Evolutionary conservation across 2,113 vertebrate genomes (phyloP), one percentile per base, ranked within the genome.

Genomic region (Cyphomyrus discorhynchus): DNA sequence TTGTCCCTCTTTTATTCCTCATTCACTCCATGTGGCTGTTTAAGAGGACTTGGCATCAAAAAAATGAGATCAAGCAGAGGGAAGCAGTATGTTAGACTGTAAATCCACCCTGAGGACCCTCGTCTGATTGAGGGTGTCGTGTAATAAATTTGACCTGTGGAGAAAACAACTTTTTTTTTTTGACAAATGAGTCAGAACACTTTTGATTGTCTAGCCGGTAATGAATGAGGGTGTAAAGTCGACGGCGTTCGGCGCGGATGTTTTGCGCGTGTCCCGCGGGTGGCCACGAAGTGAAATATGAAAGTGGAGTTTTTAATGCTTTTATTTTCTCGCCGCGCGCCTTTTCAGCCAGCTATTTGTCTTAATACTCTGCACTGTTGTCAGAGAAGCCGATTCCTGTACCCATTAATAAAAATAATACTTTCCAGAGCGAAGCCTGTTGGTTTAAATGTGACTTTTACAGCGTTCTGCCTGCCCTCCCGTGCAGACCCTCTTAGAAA

Each of bases 381-480:
- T 95, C 94, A 94, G 92, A 93, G 93, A 95, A 95, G 95, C 94
- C 89, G 88, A 95, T 96, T 96, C 94, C 95, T 95, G 94, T 95
- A 94, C 94, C 92, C 95, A 95, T 96, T 96, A 96, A 96, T 96
- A 96, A 96, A 96, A 95, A 96, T 96, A 96, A 96, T 96, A 95
- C 96, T 96, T 96, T 96, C 94, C 92, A 58, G 94, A 92, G 93
- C 90, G 46, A 92, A 93, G 93, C 94, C 94, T 95, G 95, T 95
- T 95, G 95, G 95, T 95, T 94, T 93, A 94, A 95, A 94, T 95
- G 94, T 95, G 94, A 95, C 94, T 93, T 94, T 91, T 90, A 92
- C 93, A 91, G 92, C 93, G 90, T 92, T 89, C 91, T 91, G 88
- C 90, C 88, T 13, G 24, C 46, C 19, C 10, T 3, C 42, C 45